A percentile compares a stretch with the other conserved stretches of the same genome.
Evolutionary conservation across 2,113 vertebrate genomes (phyloP).

Genomic region (Sclerurus mexicanus): DNA sequence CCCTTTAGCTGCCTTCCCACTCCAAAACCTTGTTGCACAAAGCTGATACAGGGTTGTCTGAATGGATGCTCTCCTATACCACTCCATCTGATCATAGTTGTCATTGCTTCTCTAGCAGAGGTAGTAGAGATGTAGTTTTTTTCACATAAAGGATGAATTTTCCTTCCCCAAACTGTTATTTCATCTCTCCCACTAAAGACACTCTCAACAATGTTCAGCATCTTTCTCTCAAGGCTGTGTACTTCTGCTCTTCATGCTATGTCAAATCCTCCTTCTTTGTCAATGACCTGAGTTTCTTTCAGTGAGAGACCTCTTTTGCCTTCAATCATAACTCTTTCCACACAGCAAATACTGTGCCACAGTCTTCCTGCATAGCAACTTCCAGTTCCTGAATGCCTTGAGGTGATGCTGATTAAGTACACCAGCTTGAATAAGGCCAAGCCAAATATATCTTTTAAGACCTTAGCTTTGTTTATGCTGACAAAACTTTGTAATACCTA

Average conservation of each 20-base stretch:
- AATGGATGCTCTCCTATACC: neutral
- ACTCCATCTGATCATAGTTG: neutral
- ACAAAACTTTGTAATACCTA: neutral
- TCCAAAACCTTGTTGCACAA: neutral
- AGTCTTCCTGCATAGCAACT: neutral
- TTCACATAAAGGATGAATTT: neutral
- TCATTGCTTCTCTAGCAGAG: neutral
- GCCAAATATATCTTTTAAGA: neutral
- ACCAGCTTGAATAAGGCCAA: neutral
- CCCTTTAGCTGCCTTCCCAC: no score
- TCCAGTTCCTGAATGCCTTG: neutral
- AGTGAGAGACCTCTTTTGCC: neutral
- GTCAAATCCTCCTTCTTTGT: neutral
- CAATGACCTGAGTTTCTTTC: neutral
- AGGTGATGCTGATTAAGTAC: neutral
- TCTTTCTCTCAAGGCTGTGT: neutral
- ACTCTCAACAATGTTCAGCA: neutral
- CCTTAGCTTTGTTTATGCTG: neutral
- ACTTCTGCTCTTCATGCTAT: neutral
- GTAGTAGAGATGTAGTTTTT: neutral
- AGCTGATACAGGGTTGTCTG: neutral
- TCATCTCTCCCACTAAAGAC: neutral
- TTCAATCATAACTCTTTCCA: neutral
- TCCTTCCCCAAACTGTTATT: neutral
- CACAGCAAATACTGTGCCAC: neutral